Evolutionary conservation across 2,113 vertebrate species (phyloP), one percentile per base, ranked within the genome.

Genomic region (Nerophis lumbriciformis): DNA sequence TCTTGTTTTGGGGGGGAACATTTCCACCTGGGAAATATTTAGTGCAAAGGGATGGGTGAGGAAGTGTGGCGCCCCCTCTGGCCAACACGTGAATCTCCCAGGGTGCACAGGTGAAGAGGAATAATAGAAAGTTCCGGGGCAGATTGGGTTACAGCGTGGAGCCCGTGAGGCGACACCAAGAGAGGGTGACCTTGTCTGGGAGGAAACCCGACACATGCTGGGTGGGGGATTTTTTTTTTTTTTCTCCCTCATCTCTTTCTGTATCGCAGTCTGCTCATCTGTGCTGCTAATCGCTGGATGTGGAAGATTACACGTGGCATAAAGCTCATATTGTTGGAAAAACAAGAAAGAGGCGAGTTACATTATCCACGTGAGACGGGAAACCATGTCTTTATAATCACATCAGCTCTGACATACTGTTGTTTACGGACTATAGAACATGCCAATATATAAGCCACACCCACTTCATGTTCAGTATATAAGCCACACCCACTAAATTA

Each of bases 161-260:
- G 60, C 67, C 76, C 63, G 6, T 66, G 85, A 81, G 77, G 82
- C 73, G 75, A 76, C 77, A 74, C 73, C 62, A 48, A 75, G 74
- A 83, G 81, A 78, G 78, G 79, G 79, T 87, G 85, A 88, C 85
- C 88, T 84, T 79, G 86, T 84, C 84, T 83, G 69, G 63, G 83
- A 65, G 52, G 78, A 88, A 83, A 86, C 77, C 76, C 72, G 81
- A 88, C 85, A 86, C 85, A 80, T 83, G 81, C 79, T 75, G 73
- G 76, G 75, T 80, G 77, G 80, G 77, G 77, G 72, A 75, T 75
- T 80, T 87, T 78, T 73, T 63, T 21, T 45, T 49, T 44, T 7
- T 12, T 15, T 4, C 47, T 54, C 37, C 48, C 14, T 38, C 45
- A 72, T 66, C 65, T 47, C 37, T 69, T 63, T 55, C 55, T 69